Base-by-base conservation (phyloP, 2,113 vertebrate genomes). In the Rutilus rutilus region DNA sequence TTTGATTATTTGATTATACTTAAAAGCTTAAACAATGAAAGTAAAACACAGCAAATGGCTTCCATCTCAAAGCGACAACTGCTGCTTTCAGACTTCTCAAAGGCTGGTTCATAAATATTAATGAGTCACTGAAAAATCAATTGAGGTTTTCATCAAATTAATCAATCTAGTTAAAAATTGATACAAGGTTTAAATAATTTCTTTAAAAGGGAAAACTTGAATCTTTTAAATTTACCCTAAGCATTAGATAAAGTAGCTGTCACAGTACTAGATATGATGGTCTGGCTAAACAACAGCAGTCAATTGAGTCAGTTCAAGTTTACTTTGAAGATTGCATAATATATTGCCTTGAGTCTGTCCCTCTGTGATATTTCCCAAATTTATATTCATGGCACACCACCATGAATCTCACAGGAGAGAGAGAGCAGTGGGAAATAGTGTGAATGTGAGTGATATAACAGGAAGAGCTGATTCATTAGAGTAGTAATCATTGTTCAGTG, bases 361-460 rank as follows among this genome's bases (percentile, higher is more conserved):
- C 57, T 83, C 57, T 42, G 45, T 73, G 23, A 33, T 78, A 39
- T 7, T 23, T 65, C 62, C 36, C 62, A 23, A 54, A 88, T 85
- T 82, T 77, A 69, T 62, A 69, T 82, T 88, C 52, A 83, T 36
- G 52, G 30, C 62, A 78, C 50, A n/a, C 62, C 33, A 14, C 11
- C 10, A 47, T 65, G 57, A 81, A 65, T 60, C 47, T 67, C 39
- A 67, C 69, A 42, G 45, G 36, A 64, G 39, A 75, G 83, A 84
- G 57, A 60, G 27, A 73, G 54, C 65, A 64, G 27, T 71, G 64
- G 76, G 8, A 23, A 42, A 71, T 11, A 12, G 36, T 77, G 74
- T 77, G 47, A 77, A 77, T 77, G 45, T 76, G 23, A 79, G 50
- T 78, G 36, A 57, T 73, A 78, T 59, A 76, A 25, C 42, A 47